These are phyloP conservation scores for Yponomeuta sedellus DNA, from an alignment of 2,888 invertebrate species.

Conservation along the genomic window DNA sequence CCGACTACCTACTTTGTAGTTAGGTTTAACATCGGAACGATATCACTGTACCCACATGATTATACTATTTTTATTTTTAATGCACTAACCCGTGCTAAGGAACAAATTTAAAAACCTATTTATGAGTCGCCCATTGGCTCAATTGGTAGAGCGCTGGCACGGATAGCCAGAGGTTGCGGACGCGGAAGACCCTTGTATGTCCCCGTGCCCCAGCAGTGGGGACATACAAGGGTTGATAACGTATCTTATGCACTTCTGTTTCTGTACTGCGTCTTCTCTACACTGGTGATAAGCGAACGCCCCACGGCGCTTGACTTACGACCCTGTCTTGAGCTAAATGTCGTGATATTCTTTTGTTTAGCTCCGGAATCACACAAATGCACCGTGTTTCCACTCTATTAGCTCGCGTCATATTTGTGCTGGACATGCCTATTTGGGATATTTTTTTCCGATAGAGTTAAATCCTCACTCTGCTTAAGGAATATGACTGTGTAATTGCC, in stretches of 20 bases:
- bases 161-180: no score
- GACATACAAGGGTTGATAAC: no score
- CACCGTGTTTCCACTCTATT: conserved; percentile 1
- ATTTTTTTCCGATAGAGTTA: background rate
- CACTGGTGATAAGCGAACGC: background rate
- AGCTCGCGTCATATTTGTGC: background rate
- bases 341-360: conserved; percentile 65
- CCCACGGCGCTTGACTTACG: conserved; percentile 47
- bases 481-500: background rate
- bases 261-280: background rate
- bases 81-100: no score
- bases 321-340: conserved; percentile 59
- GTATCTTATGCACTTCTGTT: background rate
- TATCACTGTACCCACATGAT: no score
- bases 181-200: no score
- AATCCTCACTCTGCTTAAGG: background rate
- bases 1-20: no score
- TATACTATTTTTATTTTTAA: no score
- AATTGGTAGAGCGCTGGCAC: no score
- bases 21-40: no score
- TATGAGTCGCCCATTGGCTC: no score
- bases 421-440: background rate
- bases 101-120: no score
- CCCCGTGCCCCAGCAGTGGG: no score
- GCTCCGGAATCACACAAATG: conserved; percentile 23